Evolutionary conservation across 2,888 invertebrate genomes (phyloP), one percentile per base, ranked within the genome.

Genomic region (Drosophila kanekoi): DNA sequence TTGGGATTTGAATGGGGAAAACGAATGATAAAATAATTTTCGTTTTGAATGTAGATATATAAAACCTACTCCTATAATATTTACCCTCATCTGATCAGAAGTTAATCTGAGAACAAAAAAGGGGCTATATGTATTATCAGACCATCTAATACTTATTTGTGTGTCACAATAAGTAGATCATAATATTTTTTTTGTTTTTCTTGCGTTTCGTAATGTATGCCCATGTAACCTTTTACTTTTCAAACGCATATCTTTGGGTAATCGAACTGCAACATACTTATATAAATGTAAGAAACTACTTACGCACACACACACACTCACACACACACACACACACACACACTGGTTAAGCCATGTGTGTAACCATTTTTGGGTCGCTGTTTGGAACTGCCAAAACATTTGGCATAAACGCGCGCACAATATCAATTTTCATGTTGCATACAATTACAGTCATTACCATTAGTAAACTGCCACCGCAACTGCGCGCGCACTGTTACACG

Each of bases 401-500:
- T 86, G 87, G 85, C 87, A 87, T 80, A 80, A 84, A 75, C 79
- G 74, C 75, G 68, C 79, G 74, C 79, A 75, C 88, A 88, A 88
- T 85, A 89, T 85, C 85, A 85, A 85, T 89, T 86, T 86, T 79
- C 89, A 72, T 75, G 76, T 88, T 73, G 80, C 70, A 73, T 79
- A 86, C 80, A 89, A 86, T 86, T 86, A 89, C 87, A 86, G 89
- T 86, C 89, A 89, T 86, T 86, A 89, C 89, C 89, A 86, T 86
- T 88, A 86, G 89, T 89, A 77, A 82, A 81, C 77, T 85, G 85
- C 88, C 85, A 85, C 88, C 72, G 80, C 47, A 49, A 60, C 20
- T 64, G 71, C 49, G 44, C 58, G 41, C 33, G 45, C 33, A 51
- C 37, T 38, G 45, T 48, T 49, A 54, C 47, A 56, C 38, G 54